phyloP scores from a whole-genome alignment of 2,888 invertebrate genomes.

The Heterodera filipjevi region DNA sequence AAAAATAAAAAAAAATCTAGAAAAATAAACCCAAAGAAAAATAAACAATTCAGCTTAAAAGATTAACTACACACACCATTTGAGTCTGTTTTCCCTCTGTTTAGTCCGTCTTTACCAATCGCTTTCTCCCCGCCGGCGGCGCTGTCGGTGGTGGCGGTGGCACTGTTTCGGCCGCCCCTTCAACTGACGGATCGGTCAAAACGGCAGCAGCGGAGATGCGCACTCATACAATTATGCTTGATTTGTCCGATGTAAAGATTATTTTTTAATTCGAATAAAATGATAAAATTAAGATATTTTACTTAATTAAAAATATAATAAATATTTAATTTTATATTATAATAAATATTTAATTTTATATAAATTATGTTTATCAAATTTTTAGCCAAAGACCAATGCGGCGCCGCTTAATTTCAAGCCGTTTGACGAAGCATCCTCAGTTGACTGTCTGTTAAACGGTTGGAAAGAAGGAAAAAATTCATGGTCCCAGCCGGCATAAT shows the following conservation, averaged over 20 bases:
- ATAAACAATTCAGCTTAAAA: too few relatives aligned
- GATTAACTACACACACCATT: too few relatives aligned
- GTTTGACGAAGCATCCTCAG: neutral
- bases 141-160: neutral
- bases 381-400: neutral
- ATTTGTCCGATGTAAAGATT: conserved; percentile 10
- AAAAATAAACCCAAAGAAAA: too few relatives aligned
- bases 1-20: too few relatives aligned
- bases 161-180: neutral
- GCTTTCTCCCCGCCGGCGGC: neutral
- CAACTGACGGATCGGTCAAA: neutral
- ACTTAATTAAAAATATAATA: too few relatives aligned
- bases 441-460: neutral
- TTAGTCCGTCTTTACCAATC: neutral
- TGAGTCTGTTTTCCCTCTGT: too few relatives aligned
- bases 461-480: too few relatives aligned
- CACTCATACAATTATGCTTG: neutral
- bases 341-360: neutral
- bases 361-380: neutral
- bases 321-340: too few relatives aligned
- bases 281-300: neutral
- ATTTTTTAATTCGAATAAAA: neutral
- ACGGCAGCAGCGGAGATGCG: neutral
- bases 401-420: neutral
- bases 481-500: too few relatives aligned